Evolutionary conservation across 2,888 invertebrate species (phyloP).

Genomic region (Germaria angustata): DNA sequence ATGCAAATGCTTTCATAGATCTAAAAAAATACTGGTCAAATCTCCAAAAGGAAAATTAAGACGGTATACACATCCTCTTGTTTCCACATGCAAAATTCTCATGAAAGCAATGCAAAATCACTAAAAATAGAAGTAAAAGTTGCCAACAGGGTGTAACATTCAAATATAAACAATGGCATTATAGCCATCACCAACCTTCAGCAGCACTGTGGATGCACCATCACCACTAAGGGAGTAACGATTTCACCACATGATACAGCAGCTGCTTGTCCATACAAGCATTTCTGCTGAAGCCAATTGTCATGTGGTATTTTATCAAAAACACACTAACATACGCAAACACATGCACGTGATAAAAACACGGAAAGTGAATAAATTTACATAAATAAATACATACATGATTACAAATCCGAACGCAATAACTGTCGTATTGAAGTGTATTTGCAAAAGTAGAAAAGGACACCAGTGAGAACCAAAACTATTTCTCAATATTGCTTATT

Average conservation of each 20-base stretch:
- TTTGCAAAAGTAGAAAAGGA: background rate
- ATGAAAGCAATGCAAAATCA: background rate
- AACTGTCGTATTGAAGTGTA: background rate
- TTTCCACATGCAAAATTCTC: background rate
- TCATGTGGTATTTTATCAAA: constrained; percentile 17
- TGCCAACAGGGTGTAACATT: background rate
- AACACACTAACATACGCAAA: background rate
- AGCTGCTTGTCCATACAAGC: constrained; percentile 33
- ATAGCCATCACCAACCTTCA: constrained; percentile 3
- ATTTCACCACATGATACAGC: background rate
- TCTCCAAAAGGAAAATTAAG: background rate
- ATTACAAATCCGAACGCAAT: background rate
- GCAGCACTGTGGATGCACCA: constrained; percentile 6
- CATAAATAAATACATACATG: no score
- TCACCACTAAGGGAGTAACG: constrained; percentile 12
- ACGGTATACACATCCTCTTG: background rate
- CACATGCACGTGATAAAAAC: background rate
- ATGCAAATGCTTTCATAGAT: background rate
- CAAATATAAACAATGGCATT: background rate
- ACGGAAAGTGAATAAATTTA: background rate
- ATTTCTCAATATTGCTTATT: background rate
- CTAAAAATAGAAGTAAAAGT: background rate
- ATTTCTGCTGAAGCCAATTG: constrained; percentile 43
- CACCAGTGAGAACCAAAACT: background rate
- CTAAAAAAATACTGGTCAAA: background rate